These are phyloP conservation scores for Percopsis omiscomaycus DNA, from an alignment of 2,797 vertebrate genomes.

Conservation along the genomic window DNA sequence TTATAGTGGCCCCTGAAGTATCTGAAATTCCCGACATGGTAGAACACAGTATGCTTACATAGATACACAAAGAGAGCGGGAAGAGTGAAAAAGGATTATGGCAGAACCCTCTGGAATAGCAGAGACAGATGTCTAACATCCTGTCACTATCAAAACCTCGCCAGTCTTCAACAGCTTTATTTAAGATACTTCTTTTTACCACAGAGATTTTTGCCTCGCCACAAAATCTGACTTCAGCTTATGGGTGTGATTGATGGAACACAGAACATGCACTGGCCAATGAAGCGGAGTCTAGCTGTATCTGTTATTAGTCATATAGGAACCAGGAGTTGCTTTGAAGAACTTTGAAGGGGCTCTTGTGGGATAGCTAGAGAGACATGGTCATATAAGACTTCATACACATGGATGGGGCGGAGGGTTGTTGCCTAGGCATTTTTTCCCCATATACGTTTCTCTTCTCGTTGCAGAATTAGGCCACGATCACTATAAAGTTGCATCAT, in stretches of 20 bases:
- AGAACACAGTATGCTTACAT: constrained; percentile 22
- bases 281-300: constrained; percentile 46
- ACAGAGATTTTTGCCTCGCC: constrained; percentile 28
- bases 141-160: constrained; percentile 49
- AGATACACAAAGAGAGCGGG: constrained; percentile 50
- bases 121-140: constrained; percentile 56
- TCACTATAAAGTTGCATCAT: constrained; percentile 9
- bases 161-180: constrained; percentile 42
- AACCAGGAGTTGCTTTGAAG: constrained; percentile 44
- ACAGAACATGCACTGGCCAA: constrained; percentile 41
- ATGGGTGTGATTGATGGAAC: constrained; percentile 33
- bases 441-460: constrained; percentile 29
- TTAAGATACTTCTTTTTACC: constrained; percentile 49
- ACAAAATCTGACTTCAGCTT: constrained; percentile 53
- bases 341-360: constrained; percentile 49
- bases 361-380: constrained; percentile 53
- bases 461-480: constrained; percentile 41
- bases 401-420: constrained; percentile 50
- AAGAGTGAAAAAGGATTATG: constrained; percentile 29
- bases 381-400: constrained; percentile 60
- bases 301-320: constrained; percentile 51
- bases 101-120: constrained; percentile 48
- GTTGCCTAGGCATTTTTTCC: constrained; percentile 49
- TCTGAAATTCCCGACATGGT: constrained; percentile 22
- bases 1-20: constrained; percentile 37